Evolutionary conservation across 1,140 invertebrate species (phyloP).

Genomic region (Drosophila arizonae): DNA sequence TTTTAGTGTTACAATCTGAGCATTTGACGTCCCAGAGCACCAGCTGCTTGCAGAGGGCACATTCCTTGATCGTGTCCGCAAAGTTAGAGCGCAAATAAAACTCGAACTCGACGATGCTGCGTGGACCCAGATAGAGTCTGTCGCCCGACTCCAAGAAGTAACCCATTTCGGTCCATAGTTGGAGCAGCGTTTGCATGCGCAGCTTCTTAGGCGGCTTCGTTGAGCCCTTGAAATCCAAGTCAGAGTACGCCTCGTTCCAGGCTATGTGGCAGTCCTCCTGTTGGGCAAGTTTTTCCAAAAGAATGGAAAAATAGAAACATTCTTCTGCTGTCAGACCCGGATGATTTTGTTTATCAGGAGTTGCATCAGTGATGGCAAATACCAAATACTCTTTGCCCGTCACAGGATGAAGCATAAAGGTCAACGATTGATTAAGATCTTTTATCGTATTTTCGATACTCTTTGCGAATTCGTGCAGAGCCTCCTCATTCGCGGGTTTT

Average conservation of each 20-base stretch:
- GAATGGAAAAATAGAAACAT: conserved; percentile 60
- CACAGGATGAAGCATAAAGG: conserved; percentile 51
- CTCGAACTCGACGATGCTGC: conserved; percentile 56
- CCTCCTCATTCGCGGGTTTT: conserved; percentile 48
- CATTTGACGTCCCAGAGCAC: conserved; percentile 68
- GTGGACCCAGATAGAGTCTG: conserved; percentile 56
- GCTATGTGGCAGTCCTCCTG: conserved; percentile 43
- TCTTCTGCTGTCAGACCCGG: conserved; percentile 52
- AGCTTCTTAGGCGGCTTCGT: conserved; percentile 40
- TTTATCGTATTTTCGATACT: conserved; percentile 45
- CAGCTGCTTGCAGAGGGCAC: conserved; percentile 58
- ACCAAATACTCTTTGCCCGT: conserved; percentile 58
- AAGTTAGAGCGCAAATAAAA: conserved; percentile 59
- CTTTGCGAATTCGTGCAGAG: conserved; percentile 39
- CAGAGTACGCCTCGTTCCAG: conserved; percentile 59
- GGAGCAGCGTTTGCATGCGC: conserved; percentile 53
- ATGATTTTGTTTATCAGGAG: conserved; percentile 43
- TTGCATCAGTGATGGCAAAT: conserved; percentile 54
- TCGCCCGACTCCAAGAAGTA: conserved; percentile 55
- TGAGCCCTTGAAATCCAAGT: conserved; percentile 11
- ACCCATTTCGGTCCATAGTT: conserved; percentile 59
- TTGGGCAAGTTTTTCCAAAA: conserved; percentile 54
- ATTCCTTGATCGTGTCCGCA: conserved; percentile 50
- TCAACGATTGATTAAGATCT: conserved; percentile 41
- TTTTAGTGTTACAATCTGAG: conserved; percentile 46